Conservation (phyloP, 2,113 vertebrate genomes). For the Arvicanthis niloticus region DNA sequence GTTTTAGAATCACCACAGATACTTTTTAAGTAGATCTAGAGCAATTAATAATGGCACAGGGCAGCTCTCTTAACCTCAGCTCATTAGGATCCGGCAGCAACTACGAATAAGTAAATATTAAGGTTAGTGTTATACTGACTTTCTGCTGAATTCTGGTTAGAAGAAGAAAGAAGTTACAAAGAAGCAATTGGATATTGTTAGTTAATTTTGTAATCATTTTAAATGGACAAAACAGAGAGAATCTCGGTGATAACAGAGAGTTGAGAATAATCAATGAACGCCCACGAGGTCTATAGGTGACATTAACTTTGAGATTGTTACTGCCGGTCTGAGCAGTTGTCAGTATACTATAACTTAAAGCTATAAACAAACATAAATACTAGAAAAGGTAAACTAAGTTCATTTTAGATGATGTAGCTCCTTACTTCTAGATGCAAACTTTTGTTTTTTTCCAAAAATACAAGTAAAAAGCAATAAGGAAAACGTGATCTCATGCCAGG, state of each 20-base stretch:
- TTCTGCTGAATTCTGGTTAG: neutral
- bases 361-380: neutral
- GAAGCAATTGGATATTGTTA: neutral
- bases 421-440: neutral
- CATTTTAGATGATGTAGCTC: neutral
- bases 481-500: conserved; percentile 28
- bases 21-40: neutral
- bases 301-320: neutral
- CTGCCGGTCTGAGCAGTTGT: neutral
- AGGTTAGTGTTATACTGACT: neutral
- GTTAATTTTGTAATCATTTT: too few species aligned
- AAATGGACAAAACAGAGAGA: too few species aligned
- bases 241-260: too few species aligned
- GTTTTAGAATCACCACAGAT: neutral
- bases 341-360: neutral
- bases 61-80: neutral
- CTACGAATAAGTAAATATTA: neutral
- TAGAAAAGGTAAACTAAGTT: neutral
- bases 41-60: neutral
- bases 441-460: conserved; percentile 42
- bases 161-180: neutral
- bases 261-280: neutral
- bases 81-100: neutral
- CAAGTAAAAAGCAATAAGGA: conserved; percentile 46
- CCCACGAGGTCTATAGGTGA: fast-evolving